phyloP scores from a whole-genome alignment of 1,140 invertebrate species.

The Lordiphosa collinella region DNA sequence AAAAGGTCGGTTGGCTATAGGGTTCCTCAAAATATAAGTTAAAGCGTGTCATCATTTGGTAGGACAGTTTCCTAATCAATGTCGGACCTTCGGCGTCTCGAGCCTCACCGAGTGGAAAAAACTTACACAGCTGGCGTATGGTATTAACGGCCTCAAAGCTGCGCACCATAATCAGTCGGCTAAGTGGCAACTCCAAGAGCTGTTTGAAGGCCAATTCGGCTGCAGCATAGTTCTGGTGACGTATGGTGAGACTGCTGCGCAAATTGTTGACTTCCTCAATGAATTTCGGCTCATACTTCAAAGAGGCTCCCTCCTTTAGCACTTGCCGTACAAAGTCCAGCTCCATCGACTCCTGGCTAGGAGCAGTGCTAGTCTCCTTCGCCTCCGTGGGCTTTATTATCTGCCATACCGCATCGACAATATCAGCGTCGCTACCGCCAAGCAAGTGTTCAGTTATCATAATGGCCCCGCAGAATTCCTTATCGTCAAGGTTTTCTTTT shows the following conservation, averaged over 20 bases:
- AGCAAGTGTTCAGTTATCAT: slow-evolving; percentile 2
- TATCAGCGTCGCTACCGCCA: neutral
- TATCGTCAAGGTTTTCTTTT: neutral
- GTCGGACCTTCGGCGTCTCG: neutral
- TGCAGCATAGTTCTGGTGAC: neutral
- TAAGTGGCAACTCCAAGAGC: slow-evolving; percentile 12
- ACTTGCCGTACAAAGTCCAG: slow-evolving; percentile 1
- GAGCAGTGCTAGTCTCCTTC: neutral
- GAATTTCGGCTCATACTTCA: slow-evolving; percentile 16
- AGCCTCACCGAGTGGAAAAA: neutral
- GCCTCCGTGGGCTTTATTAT: neutral
- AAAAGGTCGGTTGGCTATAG: slow-evolving; percentile 14
- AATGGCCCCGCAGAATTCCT: slow-evolving; percentile 20
- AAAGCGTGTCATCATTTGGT: slow-evolving; percentile 12
- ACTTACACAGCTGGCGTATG: slow-evolving; percentile 16
- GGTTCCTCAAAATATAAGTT: neutral
- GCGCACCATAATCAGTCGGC: slow-evolving; percentile 27
- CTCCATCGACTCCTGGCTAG: too few species aligned
- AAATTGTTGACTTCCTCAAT: slow-evolving; percentile 13
- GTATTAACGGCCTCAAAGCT: slow-evolving; percentile 18
- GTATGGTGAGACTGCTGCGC: neutral
- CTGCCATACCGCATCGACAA: neutral
- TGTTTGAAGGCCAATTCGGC: slow-evolving; percentile 18
- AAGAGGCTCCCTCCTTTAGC: neutral
- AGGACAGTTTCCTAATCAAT: neutral